Base-by-base conservation (phyloP, 2,888 invertebrate species). In the Parthenolecanium corni region DNA sequence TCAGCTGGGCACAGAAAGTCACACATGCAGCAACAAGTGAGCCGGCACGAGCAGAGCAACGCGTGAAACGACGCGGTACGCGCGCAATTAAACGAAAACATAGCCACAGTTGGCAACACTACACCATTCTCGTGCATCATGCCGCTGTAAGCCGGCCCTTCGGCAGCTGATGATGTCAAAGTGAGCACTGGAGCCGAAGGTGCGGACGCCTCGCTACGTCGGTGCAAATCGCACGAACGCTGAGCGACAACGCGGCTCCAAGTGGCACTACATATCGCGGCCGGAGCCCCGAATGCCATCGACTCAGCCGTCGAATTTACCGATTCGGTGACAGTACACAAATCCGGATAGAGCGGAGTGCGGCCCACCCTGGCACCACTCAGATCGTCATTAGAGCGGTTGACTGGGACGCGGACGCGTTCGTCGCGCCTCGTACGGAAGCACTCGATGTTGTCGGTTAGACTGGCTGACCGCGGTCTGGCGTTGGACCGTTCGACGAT, bases 1-100 rank as follows among this genome's bases (percentile, higher is more conserved):
- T 81, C 82, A 80, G 77, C 71, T 69, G 79, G 77, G 74, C 79
- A 80, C 71, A 78, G 73, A 73, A 77, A 76, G 72, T 77, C 78
- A 73, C 80, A 80, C 77, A 78, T 78, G 75, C 80, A 80, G 73
- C 80, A 80, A 75, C 80, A 80, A n/a, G 52, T 52, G 40, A 62
- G 52, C 62, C 52, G 38, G 52, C 62, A 62, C 52, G 62, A 62
- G 44, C 62, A 62, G 11, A 62, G 52, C 38, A 52, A 25, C 52
- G 52, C 52, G 44, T 62, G 62, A 31, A 44, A 62, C 20, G 52
- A 52, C 12, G 52, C 52, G 18, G 52, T 52, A 44, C 62, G 62
- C 20, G 62, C 62, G 20, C 62, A 62, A 52, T 62, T 62, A 20
- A 52, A 52, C 12, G 52, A 62, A 16, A 51, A 36, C 31, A 23